Base-by-base conservation (phyloP, 1,140 invertebrate genomes). In the Trichonephila inaurata region DNA sequence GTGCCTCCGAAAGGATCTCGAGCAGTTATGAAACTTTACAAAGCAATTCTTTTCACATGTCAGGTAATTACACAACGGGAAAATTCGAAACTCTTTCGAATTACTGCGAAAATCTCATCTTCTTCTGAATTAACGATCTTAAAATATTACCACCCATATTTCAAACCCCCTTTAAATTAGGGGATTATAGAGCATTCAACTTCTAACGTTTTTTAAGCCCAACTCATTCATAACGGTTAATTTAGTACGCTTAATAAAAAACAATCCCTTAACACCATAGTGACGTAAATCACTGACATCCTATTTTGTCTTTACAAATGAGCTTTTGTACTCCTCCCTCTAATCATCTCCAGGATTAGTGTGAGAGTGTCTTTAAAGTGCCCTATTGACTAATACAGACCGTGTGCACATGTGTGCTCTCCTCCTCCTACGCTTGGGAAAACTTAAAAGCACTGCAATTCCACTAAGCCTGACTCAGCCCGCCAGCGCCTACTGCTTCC, bases 361-460 rank as follows among this genome's bases (percentile, higher is more conserved):
- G 69, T 6, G 69, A 24, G 69, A 28, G 69, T 72, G 28, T 72
- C 69, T 72, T 72, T 72, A 28, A 72, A 72, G 69, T 72, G 69
- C 82, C 82, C 8, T 58, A 85, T 85, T 85, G 82, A 85, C 82
- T 85, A 85, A 85, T 85, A 58, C 82, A 81, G 72, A 81, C 18
- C 16, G 82, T 24, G 24, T 8, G 7, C 82, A 85, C 61, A 64
- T 64, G 86, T 64, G 24, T 58, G 28, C 40, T n/a, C 7, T 58
- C 51, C 40, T 40, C 44, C 58, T 40, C 61, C 44, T 18, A 58
- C 58, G 85, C 18, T 19, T 12, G 81, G 51, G 81, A n/a, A n/a
- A 24, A 83, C 81, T 58, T 83, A 83, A 83, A 83, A 83, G 81
- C n/a, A 28, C 18, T 18, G 86, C 60, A 8, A 66, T 88, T 66